Percentiles rank a stretch among this genome's conserved stretches.
Conservation (phyloP, 2,888 invertebrate species). For the Tanypteryx hageni region DNA sequence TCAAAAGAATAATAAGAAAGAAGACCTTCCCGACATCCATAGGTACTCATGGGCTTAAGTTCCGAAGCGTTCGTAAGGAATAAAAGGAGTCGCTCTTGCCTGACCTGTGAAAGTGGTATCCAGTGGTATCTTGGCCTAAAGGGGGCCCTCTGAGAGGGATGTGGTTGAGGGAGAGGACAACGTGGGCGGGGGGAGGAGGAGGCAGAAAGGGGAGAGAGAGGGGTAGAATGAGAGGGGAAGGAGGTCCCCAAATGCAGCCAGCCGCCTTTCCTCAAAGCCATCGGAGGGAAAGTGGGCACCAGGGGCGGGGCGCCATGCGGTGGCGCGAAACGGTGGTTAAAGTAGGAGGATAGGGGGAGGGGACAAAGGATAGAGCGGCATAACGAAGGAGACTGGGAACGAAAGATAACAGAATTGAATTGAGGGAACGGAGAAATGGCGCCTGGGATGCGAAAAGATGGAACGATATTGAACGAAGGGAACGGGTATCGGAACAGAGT, state of each 20-base stretch:
- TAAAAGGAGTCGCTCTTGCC: no score
- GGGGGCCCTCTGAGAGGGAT: no score
- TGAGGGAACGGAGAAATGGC: not conserved
- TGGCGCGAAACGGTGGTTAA: no score
- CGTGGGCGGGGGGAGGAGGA: not conserved
- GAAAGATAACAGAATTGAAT: not conserved
- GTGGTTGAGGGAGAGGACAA: not conserved
- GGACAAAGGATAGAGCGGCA: no score
- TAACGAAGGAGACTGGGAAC: not conserved
- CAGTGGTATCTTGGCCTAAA: no score
- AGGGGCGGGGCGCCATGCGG: no score
- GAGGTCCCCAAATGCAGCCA: not conserved
- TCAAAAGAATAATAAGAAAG: no score
- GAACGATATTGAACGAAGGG: not conserved
- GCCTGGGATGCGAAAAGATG: not conserved
- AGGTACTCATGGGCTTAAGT: no score
- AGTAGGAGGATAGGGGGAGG: not conserved
- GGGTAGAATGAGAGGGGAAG: not conserved
- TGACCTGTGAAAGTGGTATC: conserved; percentile 4
- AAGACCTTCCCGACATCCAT: no score
- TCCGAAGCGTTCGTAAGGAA: no score
- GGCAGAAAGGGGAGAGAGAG: not conserved
- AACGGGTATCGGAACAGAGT: not conserved
- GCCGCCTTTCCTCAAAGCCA: not conserved
- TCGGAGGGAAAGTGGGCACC: not conserved